A percentile compares a stretch with the other conserved stretches of the same genome.
Evolutionary conservation across 2,797 vertebrate genomes (phyloP).

Genomic region (Galagoides demidoff): DNA sequence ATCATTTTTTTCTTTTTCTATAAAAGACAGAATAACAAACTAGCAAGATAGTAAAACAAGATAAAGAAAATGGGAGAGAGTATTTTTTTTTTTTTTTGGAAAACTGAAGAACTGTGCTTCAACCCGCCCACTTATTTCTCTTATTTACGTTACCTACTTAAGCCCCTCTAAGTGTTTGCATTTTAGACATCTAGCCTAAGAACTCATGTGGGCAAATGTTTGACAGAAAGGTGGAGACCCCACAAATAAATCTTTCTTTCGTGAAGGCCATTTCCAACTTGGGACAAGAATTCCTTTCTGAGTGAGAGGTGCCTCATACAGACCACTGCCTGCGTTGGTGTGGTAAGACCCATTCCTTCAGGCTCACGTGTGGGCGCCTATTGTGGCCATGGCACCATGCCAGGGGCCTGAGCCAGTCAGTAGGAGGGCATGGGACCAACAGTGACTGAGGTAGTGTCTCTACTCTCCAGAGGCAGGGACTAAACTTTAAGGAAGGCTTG

Average conservation of each 20-base stretch:
- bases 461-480: neutral
- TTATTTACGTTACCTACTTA: neutral
- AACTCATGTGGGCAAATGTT: neutral
- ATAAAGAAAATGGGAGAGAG: neutral
- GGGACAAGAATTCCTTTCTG: neutral
- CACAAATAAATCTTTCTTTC: neutral
- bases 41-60: neutral
- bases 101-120: neutral
- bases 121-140: neutral
- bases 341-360: neutral
- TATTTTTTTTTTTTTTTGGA: neutral
- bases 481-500: neutral
- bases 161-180: neutral
- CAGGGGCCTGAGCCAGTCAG: neutral
- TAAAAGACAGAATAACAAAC: neutral
- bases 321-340: neutral
- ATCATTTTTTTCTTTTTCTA: neutral
- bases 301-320: neutral
- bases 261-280: neutral
- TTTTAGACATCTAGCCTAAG: neutral
- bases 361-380: accelerated
- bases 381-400: neutral
- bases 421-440: neutral
- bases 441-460: neutral
- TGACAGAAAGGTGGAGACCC: too few species aligned